Evolutionary conservation across 92 coral and sea anemone genomes (phyloP).

Genomic region (Parazoanthus darwini): DNA sequence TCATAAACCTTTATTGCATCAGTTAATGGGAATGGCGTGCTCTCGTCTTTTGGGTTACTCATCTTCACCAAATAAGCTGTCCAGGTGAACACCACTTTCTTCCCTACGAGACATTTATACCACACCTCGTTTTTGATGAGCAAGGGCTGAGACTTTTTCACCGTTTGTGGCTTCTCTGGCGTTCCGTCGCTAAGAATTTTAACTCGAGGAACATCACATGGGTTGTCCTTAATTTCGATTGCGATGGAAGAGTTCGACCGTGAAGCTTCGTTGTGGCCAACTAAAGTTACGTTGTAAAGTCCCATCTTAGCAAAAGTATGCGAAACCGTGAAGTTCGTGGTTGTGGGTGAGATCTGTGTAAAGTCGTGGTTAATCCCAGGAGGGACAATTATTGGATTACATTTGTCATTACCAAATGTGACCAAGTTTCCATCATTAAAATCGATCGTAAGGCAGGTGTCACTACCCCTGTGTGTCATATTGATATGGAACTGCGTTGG

Average conservation of each 20-base stretch:
- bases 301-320: slow-evolving; percentile 70
- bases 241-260: slow-evolving; percentile 35
- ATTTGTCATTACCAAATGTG: slow-evolving; percentile 59
- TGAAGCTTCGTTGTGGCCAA: slow-evolving; percentile 74
- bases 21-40: slow-evolving; percentile 53
- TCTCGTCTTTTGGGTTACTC: slow-evolving; percentile 54
- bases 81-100: slow-evolving; percentile 74
- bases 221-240: slow-evolving; percentile 62
- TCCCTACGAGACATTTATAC: slow-evolving; percentile 80
- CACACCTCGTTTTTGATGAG: slow-evolving; percentile 54
- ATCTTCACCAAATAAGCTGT: slow-evolving; percentile 57
- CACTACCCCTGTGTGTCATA: slow-evolving; percentile 62
- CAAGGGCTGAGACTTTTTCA: slow-evolving; percentile 63
- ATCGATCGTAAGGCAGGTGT: slow-evolving; percentile 63
- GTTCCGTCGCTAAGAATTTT: slow-evolving; percentile 69
- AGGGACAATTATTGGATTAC: slow-evolving; percentile 49
- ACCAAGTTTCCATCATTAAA: slow-evolving; percentile 59
- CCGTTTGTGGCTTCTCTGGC: slow-evolving; percentile 56
- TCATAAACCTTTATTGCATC: slow-evolving; percentile 39
- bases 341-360: slow-evolving; percentile 37
- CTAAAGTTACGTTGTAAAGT: slow-evolving; percentile 54
- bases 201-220: slow-evolving; percentile 74
- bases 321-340: slow-evolving; percentile 43
- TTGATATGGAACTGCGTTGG: slow-evolving; percentile 67
- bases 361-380: slow-evolving; percentile 47